Evolutionary conservation across 2,888 invertebrate genomes (phyloP), one percentile per base, ranked within the genome.

Genomic region (Liodrosophila aerea): DNA sequence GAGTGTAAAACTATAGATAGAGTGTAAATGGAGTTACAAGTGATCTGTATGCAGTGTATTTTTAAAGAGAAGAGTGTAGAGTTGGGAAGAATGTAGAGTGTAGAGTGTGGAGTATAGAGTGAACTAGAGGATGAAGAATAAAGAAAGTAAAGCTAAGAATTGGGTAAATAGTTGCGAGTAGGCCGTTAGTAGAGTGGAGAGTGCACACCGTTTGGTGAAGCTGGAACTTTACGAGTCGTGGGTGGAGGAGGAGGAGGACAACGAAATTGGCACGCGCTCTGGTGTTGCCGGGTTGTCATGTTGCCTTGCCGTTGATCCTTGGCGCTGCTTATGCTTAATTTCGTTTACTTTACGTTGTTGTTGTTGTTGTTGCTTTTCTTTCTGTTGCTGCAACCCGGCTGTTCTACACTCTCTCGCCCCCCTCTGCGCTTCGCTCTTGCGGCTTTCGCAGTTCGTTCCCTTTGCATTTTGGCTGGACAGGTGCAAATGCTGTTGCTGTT

Each of bases 291-390:
- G 13, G 2, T 13, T 36, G 36, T 13, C 37, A 7, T 11, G 12
- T 13, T 27, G 13, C 39, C 50, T 52, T 50, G 61, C 49, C 46
- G 60, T 56, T 60, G 63, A 63, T 63, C 67, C 74, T 68, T 58
- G 75, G 75, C 76, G 66, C 72, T 74, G 73, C 81, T 77, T 76
- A 76, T 76, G 78, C 78, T 77, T 66, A 76, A 76, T 76, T 77
- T 74, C 64, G 69, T 61, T 65, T 62, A 54, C 59, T 63, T 59
- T 61, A 4, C 2, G 22, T 22, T 22, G 22, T 22, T 22, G 22
- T 22, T 22, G 22, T 22, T 22, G 2, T 22, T 22, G 22, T 22
- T 22, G 2, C 12, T 27, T 7, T 33, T 36, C n/a, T 12, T 33
- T 29, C 43, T 13, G 3, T 9, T 18, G 11, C 41, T 53, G 56